These are phyloP conservation scores for Meriones psammophilus DNA, from an alignment of 2,797 vertebrate genomes.

Conservation along the genomic window DNA sequence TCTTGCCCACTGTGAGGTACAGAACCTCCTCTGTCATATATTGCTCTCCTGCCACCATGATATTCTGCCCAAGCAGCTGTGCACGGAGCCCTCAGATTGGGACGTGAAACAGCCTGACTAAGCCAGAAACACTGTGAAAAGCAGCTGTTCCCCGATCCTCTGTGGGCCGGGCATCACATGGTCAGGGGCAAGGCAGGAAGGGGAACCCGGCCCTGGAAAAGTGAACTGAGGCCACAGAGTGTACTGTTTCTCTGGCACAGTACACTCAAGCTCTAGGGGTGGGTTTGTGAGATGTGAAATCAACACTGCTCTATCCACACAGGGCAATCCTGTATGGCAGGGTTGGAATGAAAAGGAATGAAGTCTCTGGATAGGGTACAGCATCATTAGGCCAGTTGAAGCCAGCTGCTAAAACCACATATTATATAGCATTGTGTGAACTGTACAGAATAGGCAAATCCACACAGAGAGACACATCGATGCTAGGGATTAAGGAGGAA, in stretches of 20 bases:
- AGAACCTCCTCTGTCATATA: not conserved
- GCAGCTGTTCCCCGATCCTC: not conserved
- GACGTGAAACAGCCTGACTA: not conserved
- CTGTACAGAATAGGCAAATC: not conserved
- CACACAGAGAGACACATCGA: not conserved
- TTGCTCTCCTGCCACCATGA: too few species aligned
- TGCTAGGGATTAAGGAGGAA: too few species aligned
- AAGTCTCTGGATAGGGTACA: fast-evolving
- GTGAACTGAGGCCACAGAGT: not conserved
- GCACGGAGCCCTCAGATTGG: not conserved
- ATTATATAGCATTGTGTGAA: not conserved
- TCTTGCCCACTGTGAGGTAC: not conserved
- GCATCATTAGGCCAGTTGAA: not conserved
- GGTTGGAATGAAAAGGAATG: too few species aligned
- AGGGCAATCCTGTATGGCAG: fast-evolving
- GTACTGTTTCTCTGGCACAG: not conserved
- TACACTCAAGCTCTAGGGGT: not conserved
- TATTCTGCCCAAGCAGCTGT: not conserved
- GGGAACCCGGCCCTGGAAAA: not conserved
- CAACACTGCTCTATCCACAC: fast-evolving
- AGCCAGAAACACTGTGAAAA: not conserved
- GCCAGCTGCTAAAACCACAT: fast-evolving
- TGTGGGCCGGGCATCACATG: fast-evolving
- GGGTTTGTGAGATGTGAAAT: not conserved
- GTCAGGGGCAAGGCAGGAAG: fast-evolving